Base-by-base conservation (phyloP, 2,797 vertebrate species). In the Acanthurus leucopareius region DNA sequence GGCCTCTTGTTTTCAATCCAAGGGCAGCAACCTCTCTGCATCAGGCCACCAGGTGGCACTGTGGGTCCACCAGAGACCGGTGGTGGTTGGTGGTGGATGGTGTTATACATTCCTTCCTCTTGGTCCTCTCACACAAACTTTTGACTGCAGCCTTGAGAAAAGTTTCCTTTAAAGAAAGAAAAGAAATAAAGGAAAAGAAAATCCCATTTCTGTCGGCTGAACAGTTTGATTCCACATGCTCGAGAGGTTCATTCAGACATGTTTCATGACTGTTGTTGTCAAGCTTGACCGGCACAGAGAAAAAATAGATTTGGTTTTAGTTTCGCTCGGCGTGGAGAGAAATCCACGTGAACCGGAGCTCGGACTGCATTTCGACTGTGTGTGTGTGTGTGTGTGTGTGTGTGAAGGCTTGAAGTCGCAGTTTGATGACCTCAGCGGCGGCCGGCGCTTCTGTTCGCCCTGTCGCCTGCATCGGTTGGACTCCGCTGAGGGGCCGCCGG, bases 31-130 rank as follows among this genome's bases (percentile, higher is more conserved):
- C 32, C 51, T 53, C 42, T 74, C 22, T 60, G 58, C 20, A 47
- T 49, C 35, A 4, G 66, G 25, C 89, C 92, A 90, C 82, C 75
- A 85, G 92, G 53, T 83, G 91, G 89, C 85, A 66, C 82, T 89
- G 80, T 20, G 67, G 71, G 71, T 90, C 86, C 85, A 86, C 63
- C 60, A 15, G 74, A 81, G 65, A 49, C 74, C 63, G 32, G 64
- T 2, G 10, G 51, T 14, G n/a, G n/a, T n/a, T 28, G 28, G 28
- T 28, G 28, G 28, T 28, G 28, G 28, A 28, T 28, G 28, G n/a
- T 20, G 1, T 35, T 62, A 28, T 78, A 88, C 88, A 79, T 90
- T 89, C 90, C 74, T 84, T 68, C 64, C 74, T 69, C 22, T 80
- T 5, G 28, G 25, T 77, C 53, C 65, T 47, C 56, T 73, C 64